Conservation (phyloP, 1,140 invertebrate species). For the Anagrus nilaparvatae region DNA sequence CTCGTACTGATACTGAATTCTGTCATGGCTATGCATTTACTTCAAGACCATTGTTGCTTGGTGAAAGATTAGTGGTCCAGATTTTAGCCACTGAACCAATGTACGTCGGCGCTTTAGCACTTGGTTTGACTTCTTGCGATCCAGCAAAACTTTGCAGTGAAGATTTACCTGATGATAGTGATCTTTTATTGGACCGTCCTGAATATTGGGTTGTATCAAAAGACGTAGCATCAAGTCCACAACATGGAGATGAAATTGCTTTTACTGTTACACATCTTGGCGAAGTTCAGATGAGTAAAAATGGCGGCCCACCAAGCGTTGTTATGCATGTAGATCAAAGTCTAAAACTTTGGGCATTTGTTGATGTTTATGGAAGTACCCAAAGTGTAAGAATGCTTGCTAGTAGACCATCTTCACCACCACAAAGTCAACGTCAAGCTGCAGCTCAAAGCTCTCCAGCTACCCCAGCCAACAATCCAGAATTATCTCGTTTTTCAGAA, state of each 20-base stretch:
- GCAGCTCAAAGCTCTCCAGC: constrained; percentile 32
- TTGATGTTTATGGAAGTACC: constrained; percentile 92
- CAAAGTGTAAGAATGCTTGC: constrained; percentile 69
- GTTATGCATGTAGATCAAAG: constrained; percentile 93
- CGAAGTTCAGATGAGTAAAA: constrained; percentile 82
- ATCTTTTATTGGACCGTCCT: constrained; percentile 81
- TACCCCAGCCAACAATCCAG: no score
- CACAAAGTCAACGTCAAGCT: constrained; percentile 28
- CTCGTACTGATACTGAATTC: constrained; percentile 74
- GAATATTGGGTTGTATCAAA: constrained; percentile 97
- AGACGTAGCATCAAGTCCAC: constrained; percentile 74
- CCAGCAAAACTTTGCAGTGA: constrained; percentile 59
- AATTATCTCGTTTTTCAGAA: constrained; percentile 42
- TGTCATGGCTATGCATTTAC: constrained; percentile 94
- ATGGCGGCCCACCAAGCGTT: constrained; percentile 66
- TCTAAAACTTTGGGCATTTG: constrained; percentile 83
- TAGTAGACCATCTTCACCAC: constrained; percentile 30
- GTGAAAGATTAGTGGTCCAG: constrained; percentile 79
- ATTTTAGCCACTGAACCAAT: constrained; percentile 73
- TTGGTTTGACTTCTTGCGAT: constrained; percentile 90
- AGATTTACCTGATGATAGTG: constrained; percentile 87
- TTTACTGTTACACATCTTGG: constrained; percentile 75
- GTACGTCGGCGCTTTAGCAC: constrained; percentile 78
- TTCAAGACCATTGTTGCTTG: constrained; percentile 67
- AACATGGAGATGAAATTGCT: constrained; percentile 82